Evolutionary conservation across 2,113 vertebrate species (phyloP).

Genomic region (Rhombomys opimus): DNA sequence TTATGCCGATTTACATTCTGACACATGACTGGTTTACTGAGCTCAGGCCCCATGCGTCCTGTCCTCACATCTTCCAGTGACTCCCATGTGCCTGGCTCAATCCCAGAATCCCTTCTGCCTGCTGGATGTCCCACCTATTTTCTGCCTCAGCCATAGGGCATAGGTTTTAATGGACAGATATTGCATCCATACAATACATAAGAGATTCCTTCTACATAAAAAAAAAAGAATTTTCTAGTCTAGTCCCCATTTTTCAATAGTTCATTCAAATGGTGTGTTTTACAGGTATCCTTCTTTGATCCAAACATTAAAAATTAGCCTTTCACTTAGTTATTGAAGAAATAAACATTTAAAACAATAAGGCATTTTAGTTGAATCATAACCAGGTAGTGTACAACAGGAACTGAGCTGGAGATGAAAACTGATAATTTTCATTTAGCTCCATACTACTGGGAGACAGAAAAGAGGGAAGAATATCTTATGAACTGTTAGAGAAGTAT

Average conservation of each 20-base stretch:
- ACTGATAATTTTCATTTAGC: constrained; percentile 3
- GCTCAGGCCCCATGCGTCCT: no score
- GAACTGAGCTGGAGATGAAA: background rate
- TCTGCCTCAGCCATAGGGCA: no score
- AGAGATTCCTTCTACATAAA: background rate
- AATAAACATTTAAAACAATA: constrained; percentile 21
- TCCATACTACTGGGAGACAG: background rate
- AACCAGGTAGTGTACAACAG: background rate
- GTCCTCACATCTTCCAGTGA: no score
- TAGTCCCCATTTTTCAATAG: background rate
- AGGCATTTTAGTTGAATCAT: background rate
- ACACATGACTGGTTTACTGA: no score
- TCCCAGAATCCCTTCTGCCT: no score
- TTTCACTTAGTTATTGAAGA: constrained; percentile 31
- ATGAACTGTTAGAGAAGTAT: background rate
- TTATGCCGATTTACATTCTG: no score
- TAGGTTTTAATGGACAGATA: no score
- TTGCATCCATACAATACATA: no score
- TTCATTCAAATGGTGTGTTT: constrained; percentile 6
- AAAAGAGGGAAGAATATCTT: background rate
- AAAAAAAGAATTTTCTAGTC: background rate
- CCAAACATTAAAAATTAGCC: background rate
- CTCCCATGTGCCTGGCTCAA: no score
- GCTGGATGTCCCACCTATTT: no score
- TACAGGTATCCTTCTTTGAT: background rate